phyloP scores from a whole-genome alignment of 2,113 vertebrate species.

The Coptodon bakossiorum region DNA sequence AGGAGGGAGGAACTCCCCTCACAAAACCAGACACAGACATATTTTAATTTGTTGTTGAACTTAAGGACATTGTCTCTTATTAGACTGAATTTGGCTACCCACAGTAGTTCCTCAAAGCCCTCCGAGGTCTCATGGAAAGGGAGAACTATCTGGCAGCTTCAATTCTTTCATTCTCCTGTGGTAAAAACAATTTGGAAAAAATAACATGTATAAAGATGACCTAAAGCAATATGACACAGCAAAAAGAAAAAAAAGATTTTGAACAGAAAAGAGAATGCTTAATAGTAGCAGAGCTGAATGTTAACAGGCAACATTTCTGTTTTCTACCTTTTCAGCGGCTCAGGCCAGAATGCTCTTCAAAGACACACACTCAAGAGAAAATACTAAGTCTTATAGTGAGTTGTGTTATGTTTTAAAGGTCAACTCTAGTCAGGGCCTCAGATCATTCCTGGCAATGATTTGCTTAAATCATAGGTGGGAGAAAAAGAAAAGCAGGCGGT shows the following conservation, averaged over 20 bases:
- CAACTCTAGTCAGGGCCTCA: neutral
- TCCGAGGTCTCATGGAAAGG: neutral
- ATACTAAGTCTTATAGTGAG: neutral
- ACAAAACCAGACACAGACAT: neutral
- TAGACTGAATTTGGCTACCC: neutral
- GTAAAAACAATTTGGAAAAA: constrained; percentile 17
- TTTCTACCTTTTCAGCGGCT: neutral
- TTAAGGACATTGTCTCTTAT: constrained; percentile 6
- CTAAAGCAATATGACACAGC: neutral
- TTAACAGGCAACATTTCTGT: constrained; percentile 35
- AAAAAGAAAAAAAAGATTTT: neutral
- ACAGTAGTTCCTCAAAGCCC: neutral
- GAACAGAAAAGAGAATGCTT: neutral
- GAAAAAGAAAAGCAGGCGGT: constrained; percentile 29
- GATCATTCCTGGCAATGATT: constrained; percentile 3
- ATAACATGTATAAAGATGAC: constrained; percentile 17
- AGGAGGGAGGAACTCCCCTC: neutral
- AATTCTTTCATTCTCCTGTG: neutral
- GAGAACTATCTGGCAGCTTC: neutral
- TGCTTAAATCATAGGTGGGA: constrained; percentile 18
- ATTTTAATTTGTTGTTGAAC: constrained; percentile 11
- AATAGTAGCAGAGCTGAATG: neutral
- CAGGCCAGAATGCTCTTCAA: constrained; percentile 16
- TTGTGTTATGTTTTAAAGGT: neutral
- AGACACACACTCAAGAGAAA: constrained; percentile 8